Evolutionary conservation across 2,888 invertebrate species (phyloP).

Genomic region (Tachina grossa): DNA sequence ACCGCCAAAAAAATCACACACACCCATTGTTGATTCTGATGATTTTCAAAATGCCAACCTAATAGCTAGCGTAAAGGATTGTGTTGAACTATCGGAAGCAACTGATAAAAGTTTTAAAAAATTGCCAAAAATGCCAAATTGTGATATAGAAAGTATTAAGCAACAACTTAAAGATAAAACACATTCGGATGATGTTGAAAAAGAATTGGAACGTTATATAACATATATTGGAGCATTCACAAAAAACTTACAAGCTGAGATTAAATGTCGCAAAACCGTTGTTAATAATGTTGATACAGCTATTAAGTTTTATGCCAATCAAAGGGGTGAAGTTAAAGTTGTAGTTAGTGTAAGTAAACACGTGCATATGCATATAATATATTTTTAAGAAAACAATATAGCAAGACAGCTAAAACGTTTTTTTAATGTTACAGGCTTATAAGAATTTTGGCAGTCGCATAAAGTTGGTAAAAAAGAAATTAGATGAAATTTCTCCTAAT

Average conservation of each 20-base stretch:
- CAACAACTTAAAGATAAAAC: conserved; percentile 93
- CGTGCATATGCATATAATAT: not conserved
- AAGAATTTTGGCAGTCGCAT: conserved; percentile 96
- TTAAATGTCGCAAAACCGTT: conserved; percentile 90
- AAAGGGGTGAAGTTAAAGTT: conserved; percentile 96
- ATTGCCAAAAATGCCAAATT: conserved; percentile 84
- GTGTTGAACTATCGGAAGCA: conserved; percentile 88
- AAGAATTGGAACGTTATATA: conserved; percentile 92
- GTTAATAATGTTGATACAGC: conserved; percentile 91
- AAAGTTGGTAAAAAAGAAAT: conserved; percentile 91
- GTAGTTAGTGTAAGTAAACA: conserved; percentile 93
- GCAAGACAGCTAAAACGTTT: not conserved
- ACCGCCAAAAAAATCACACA: conserved; percentile 84
- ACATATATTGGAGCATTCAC: conserved; percentile 91
- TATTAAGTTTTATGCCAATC: conserved; percentile 93
- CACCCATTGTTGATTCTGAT: conserved; percentile 75
- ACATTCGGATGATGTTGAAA: conserved; percentile 93
- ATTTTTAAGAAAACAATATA: not conserved
- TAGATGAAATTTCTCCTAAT: conserved; percentile 91
- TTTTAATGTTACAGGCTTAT: conserved; percentile 88
- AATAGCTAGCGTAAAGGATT: conserved; percentile 89
- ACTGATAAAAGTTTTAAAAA: conserved; percentile 87
- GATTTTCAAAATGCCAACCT: conserved; percentile 86
- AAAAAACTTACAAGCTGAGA: conserved; percentile 90
- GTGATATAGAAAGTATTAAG: conserved; percentile 91